Evolutionary conservation across 53 echinoderm and acorn worm genomes (phyloP).

Genomic region (Luidia sarsii): DNA sequence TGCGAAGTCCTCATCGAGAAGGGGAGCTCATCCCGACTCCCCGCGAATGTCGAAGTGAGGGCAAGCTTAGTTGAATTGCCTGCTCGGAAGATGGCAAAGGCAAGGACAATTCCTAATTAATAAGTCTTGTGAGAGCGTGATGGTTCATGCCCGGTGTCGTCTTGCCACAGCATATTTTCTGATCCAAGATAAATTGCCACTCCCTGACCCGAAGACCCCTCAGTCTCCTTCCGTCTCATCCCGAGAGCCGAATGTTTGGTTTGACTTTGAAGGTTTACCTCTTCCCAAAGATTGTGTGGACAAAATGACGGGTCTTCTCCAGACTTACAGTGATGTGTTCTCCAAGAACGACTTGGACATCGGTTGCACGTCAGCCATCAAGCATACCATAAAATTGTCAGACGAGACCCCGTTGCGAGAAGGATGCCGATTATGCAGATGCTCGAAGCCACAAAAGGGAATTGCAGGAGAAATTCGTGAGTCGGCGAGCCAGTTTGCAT

Average conservation of each 20-base stretch:
- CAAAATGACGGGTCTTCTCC: constrained; percentile 4
- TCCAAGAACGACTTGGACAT: too few relatives aligned
- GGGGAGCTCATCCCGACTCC: too few relatives aligned
- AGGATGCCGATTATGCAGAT: constrained; percentile 29
- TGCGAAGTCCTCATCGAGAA: neutral
- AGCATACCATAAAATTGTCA: constrained; percentile 52
- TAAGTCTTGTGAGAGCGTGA: constrained; percentile 17
- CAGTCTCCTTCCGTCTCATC: neutral
- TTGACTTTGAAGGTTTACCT: constrained; percentile 40
- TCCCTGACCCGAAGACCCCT: neutral
- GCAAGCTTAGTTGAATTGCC: neutral
- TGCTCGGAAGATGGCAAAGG: too few relatives aligned
- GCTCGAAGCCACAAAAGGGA: constrained; percentile 44
- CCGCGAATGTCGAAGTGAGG: neutral
- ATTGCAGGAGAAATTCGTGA: constrained; percentile 50
- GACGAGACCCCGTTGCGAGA: constrained; percentile 58
- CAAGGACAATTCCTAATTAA: neutral
- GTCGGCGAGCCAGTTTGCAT: constrained; percentile 24
- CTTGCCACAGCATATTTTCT: neutral
- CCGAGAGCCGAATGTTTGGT: neutral
- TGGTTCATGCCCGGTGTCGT: constrained; percentile 17
- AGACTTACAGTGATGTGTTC: too few relatives aligned
- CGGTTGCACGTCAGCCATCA: too few relatives aligned
- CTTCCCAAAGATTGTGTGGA: constrained; percentile 14
- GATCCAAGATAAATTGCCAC: neutral